Conservation (phyloP, 2,888 invertebrate species). For the Frankliniella fusca region DNA sequence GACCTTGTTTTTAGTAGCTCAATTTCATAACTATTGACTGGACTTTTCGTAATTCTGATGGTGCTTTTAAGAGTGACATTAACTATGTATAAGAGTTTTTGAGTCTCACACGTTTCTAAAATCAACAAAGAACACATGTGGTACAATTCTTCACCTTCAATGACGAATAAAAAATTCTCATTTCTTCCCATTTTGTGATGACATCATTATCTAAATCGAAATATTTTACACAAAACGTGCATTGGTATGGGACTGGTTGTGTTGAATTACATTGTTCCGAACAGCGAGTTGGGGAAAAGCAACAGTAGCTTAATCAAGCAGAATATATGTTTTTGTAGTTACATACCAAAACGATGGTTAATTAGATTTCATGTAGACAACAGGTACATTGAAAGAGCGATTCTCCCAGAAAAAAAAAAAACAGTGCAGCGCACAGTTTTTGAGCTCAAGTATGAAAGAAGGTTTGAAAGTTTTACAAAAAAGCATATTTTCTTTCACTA, state of each 20-base stretch:
- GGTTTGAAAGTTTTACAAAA: neutral
- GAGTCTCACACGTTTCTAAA: too few relatives aligned
- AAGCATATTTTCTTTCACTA: neutral
- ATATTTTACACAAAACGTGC: neutral
- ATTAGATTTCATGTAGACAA: neutral
- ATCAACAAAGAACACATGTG: too few relatives aligned
- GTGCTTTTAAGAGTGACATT: too few relatives aligned
- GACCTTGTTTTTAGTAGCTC: too few relatives aligned
- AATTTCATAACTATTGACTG: too few relatives aligned
- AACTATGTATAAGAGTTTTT: too few relatives aligned
- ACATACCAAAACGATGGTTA: neutral
- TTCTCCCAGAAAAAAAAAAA: slow-evolving; percentile 32
- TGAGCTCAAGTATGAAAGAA: slow-evolving; percentile 23
- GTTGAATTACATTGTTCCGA: neutral
- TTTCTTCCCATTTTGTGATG: too few relatives aligned
- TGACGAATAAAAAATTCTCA: too few relatives aligned
- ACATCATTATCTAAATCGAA: too few relatives aligned
- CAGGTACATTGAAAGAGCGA: slow-evolving; percentile 32
- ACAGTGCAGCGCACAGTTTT: neutral
- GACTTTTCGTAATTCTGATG: too few relatives aligned
- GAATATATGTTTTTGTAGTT: neutral
- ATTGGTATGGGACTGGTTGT: neutral
- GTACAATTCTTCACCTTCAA: too few relatives aligned
- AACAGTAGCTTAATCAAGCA: neutral
- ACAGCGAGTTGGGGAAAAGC: neutral